Base-by-base conservation (phyloP, 2,797 vertebrate species). In the Anabas testudineus region DNA sequence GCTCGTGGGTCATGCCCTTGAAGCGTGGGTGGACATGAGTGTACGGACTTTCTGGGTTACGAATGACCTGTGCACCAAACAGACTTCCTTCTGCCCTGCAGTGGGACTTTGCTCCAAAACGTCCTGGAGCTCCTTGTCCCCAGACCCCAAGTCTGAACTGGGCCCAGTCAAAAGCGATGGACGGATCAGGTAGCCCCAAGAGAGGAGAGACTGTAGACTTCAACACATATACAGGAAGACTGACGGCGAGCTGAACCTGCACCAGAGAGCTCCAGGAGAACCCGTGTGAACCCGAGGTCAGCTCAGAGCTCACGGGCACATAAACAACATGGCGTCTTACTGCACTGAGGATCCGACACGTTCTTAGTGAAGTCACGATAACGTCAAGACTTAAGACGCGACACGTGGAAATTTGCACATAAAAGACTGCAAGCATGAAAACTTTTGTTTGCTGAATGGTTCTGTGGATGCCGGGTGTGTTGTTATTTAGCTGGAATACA, bases 101-200 rank as follows among this genome's bases (percentile, higher is more conserved):
- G 62, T 98, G 87, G 90, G 91, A 49, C 91, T 66, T 34, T 99
- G 98, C 90, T 90, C 91, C 71, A 93, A 95, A 85, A 95, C 96
- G n/a, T 92, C 94, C 52, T 99, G 98, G 98, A 99, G 98, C 86
- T 96, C 98, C n/a, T 70, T 96, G 37, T 98, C 96, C 45, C 96
- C 96, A 0, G 98, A 99, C 83, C 97, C 98, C 62, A 99, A 99
- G 88, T 97, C 97, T 1, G 97, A 99, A 91, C 93, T 99, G 90
- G 95, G 95, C 26, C 90, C 94, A 0, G 83, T 98, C 86, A 97
- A 97, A 95, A 92, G 89, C 0, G 88, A 97, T 0, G 97, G 98
- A 32, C 95, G 97, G 53, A 96, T 99, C 91, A 98, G 98, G 97
- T 99, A 99, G 96, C 97, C 86, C 56, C 16, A 3, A 65, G 51